Conservation (phyloP, 1,140 invertebrate species). For the Danaus melanippus region DNA sequence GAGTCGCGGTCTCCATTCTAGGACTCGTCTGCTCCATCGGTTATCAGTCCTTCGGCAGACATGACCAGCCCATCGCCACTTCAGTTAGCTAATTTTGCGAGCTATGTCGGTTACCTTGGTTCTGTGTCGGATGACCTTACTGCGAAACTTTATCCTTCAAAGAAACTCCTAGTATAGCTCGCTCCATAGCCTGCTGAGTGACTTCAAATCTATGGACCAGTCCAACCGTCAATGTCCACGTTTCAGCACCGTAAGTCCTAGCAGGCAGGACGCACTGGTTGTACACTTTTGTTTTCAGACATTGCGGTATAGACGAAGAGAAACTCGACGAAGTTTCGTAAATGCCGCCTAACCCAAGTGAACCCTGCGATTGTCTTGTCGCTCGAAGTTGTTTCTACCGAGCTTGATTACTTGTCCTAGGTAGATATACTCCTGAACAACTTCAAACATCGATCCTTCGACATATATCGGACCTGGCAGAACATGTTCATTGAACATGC, state of each 20-base stretch:
- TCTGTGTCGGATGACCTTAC: background rate
- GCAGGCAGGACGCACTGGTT: no score
- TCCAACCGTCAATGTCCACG: slow-evolving; percentile 7
- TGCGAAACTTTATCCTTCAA: background rate
- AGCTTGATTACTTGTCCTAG: slow-evolving; percentile 13
- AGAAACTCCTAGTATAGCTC: no score
- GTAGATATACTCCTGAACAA: slow-evolving; percentile 17
- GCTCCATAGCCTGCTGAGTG: background rate
- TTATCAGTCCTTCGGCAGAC: no score
- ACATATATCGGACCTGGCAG: slow-evolving; percentile 5
- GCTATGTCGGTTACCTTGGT: background rate
- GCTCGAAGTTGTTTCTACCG: slow-evolving; percentile 16
- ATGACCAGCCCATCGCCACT: no score
- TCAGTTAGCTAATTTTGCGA: no score
- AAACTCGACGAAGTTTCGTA: slow-evolving; percentile 8
- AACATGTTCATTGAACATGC: slow-evolving; percentile 13
- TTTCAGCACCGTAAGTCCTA: no score
- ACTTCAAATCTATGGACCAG: slow-evolving; percentile 7
- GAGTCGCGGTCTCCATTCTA: no score
- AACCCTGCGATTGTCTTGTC: no score
- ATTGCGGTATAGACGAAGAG: slow-evolving; percentile 4
- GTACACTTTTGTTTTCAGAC: no score
- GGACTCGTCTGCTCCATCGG: no score
- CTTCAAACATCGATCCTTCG: slow-evolving; percentile 10
- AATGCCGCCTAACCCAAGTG: slow-evolving; percentile 7